Base-by-base conservation (phyloP, 2,888 invertebrate genomes). In the Odontocolon sp. region DNA sequence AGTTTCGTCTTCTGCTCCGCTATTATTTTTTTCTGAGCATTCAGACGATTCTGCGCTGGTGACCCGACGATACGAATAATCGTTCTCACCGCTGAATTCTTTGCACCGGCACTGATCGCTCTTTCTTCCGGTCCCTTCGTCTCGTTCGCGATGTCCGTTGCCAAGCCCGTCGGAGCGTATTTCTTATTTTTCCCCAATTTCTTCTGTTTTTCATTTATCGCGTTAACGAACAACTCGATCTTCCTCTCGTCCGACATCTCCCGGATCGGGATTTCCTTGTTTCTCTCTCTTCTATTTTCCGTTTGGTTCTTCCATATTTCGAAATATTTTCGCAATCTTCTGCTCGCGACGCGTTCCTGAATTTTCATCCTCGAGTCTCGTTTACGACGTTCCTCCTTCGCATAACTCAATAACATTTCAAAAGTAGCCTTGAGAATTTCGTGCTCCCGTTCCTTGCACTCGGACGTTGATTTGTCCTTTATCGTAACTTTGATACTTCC, bases 1-100 rank as follows among this genome's bases (percentile, higher is more conserved):
- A 96, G 87, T 90, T 95, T 95, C 1, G 92, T 90, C 86, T 93
- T 94, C 87, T 96, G 95, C 26, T 94, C 89, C 26, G 95, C 94
- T 72, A 96, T 96, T 45, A 95, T 94, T 80, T 93, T 93, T 86
- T 94, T 94, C 86, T 96, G 96, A 6, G 94, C 92, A 88, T 93
- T 93, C 2, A 90, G 66, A 14, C 87, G 85, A 57, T 72, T 84
- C 36, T 84, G 82, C 2, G 87, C 85, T 0, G 87, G 85, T 1
- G 87, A 79, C 0, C 85, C 84, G 8, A 82, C 77, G 3, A 81
- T 50, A 54, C 23, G 74, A 3, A 40, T n/a, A n/a, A n/a, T 63
- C 3, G 47, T 73, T 66, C 47, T 75, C 23, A 33, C 33, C 2
- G 54, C 38, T 0, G 50, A 66, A 31, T n/a, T 75, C 5, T 59